Base-by-base conservation (phyloP, 2,888 invertebrate species). In the Cephonodes hylas region DNA sequence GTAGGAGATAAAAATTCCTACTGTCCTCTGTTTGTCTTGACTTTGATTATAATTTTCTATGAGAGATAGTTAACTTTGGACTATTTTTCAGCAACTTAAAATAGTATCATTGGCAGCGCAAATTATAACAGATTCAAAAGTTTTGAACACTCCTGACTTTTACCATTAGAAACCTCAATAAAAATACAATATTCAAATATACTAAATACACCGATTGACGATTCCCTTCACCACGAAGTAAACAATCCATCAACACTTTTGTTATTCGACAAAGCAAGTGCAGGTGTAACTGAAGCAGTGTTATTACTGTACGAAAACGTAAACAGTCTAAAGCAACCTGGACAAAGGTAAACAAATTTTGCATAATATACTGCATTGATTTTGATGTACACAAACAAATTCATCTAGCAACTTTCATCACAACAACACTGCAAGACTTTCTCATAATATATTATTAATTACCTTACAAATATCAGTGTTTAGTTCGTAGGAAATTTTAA, bases 201-300 rank as follows among this genome's bases (percentile, higher is more conserved):
- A 38, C n/a, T 38, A n/a, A 38, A n/a, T 38, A 38, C n/a, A n/a
- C 10, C 10, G 3, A 13, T 34, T n/a, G 20, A 44, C 7, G 10
- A 18, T 20, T 44, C 20, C 10, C 27, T 20, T 53, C 18, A 3
- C 0, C 48, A 15, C 7, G n/a, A 2, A 48, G 18, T 53, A 31
- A 53, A 53, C 31, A 53, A 53, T 25, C 10, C 15, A 27, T 53
- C 53, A 31, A 53, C 27, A 53, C 27, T 31, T 53, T 53, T 53
- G 31, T 53, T 53, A 31, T 53, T 31, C 18, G 8, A 53, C 53
- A 18, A 18, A 53, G 18, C 53, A 22, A 53, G 18, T 31, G 23
- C 46, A 53, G 53, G 53, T 53, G 53, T 31, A 31, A 31, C 48
- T 18, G 48, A 53, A 27, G 48, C 18, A 53, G 31, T 53, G 53